phyloP scores from a whole-genome alignment of 2,888 invertebrate species.

The Epirrita christyi region DNA sequence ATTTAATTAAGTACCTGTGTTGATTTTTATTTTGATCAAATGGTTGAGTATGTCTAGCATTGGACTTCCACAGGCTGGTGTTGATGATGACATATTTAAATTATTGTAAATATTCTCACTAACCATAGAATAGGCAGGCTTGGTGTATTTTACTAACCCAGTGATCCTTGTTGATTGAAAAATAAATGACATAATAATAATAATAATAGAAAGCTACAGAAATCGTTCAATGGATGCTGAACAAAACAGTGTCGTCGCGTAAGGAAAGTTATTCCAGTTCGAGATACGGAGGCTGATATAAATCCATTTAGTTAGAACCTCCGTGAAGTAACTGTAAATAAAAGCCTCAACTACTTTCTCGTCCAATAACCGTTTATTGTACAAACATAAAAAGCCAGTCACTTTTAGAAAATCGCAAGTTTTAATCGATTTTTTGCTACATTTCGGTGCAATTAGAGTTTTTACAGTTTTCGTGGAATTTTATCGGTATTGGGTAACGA shows the following conservation, averaged over 20 bases:
- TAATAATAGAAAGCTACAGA: background rate
- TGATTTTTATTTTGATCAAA: too few species aligned
- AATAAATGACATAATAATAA: too few species aligned
- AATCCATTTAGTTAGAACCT: background rate
- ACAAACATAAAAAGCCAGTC: constrained; percentile 20
- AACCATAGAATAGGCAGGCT: too few species aligned
- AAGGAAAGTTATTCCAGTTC: constrained; percentile 8
- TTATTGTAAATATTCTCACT: too few species aligned
- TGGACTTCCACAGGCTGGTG: too few species aligned
- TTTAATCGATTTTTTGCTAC: constrained; percentile 25
- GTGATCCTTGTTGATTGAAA: too few species aligned
- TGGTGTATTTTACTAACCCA: too few species aligned
- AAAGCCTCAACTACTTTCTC: constrained; percentile 20
- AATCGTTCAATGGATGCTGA: background rate
- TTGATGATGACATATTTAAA: too few species aligned
- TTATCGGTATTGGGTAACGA: constrained; percentile 16
- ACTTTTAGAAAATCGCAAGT: constrained; percentile 21
- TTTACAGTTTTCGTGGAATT: constrained; percentile 16
- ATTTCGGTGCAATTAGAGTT: constrained; percentile 13
- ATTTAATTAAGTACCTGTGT: too few species aligned
- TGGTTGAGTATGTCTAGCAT: too few species aligned
- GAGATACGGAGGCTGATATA: background rate
- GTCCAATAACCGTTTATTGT: constrained; percentile 6
- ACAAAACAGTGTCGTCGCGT: background rate
- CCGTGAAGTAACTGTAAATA: constrained; percentile 7